These are phyloP conservation scores for Bradypodion ventrale DNA, from an alignment of 2,797 vertebrate genomes.

Conservation along the genomic window DNA sequence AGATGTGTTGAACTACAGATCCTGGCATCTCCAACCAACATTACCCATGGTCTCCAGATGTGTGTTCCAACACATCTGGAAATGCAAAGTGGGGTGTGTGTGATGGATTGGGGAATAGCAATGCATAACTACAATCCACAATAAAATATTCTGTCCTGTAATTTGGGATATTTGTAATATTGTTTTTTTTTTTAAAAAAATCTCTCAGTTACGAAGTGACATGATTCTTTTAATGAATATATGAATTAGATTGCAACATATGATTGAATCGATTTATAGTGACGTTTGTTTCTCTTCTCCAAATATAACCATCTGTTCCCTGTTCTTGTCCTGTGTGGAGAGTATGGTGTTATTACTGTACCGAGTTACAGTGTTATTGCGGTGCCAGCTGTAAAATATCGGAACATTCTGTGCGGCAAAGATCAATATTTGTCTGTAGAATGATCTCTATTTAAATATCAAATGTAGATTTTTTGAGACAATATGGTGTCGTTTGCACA, in stretches of 20 bases:
- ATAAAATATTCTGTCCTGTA: neutral
- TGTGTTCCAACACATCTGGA: neutral
- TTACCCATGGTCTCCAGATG: neutral
- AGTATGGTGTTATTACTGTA: neutral
- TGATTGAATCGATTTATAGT: slow-evolving; percentile 12
- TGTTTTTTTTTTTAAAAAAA: no score
- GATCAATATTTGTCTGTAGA: slow-evolving; percentile 20
- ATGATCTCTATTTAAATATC: slow-evolving; percentile 23
- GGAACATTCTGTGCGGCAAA: slow-evolving; percentile 1
- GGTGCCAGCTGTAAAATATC: slow-evolving; percentile 30
- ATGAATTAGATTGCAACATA: slow-evolving; percentile 26
- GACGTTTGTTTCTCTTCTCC: slow-evolving; percentile 27
- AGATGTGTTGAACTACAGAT: neutral
- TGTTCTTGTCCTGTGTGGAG: slow-evolving; percentile 19
- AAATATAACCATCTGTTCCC: slow-evolving; percentile 38
- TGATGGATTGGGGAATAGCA: neutral
- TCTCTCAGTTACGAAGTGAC: neutral
- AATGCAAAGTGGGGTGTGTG: no score
- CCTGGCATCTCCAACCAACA: neutral
- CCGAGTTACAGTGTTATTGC: slow-evolving; percentile 8
- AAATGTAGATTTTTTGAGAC: neutral
- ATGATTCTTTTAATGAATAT: slow-evolving; percentile 5
- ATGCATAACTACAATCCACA: neutral
- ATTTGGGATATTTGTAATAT: neutral
- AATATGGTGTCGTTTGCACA: neutral